Evolutionary conservation across 2,888 invertebrate species (phyloP).

Genomic region (Heliconius erato): DNA sequence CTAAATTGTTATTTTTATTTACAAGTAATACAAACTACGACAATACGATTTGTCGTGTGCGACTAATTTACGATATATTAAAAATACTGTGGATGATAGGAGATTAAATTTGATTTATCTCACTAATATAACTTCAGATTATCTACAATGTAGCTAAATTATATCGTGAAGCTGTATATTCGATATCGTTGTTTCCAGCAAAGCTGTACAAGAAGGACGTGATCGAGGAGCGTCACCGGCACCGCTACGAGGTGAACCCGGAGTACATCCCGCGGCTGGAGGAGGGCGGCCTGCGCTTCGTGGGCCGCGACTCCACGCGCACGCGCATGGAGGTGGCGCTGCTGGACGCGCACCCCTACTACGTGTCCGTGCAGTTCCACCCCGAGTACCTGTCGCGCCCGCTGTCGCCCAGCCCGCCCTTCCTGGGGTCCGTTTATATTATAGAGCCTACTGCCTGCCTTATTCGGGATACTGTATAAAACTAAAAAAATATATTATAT

Average conservation of each 20-base stretch:
- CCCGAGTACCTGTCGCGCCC: constrained; percentile 98
- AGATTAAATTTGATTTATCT: too few species aligned
- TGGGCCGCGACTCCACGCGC: constrained; percentile 93
- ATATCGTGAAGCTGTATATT: neutral
- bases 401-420: constrained; percentile 96
- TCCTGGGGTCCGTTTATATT: constrained; percentile 88
- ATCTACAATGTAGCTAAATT: too few species aligned
- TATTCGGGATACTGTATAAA: too few species aligned
- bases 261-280: constrained; percentile 92
- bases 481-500: too few species aligned
- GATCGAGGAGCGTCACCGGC: constrained; percentile 98
- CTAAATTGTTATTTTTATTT: too few species aligned
- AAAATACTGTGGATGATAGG: too few species aligned
- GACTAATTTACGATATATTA: too few species aligned
- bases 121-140: too few species aligned
- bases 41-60: too few species aligned
- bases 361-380: constrained; percentile 98
- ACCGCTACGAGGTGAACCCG: constrained; percentile 99
- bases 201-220: constrained; percentile 91
- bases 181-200: constrained; percentile 72
- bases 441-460: too few species aligned
- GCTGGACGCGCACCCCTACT: constrained; percentile 95
- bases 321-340: constrained; percentile 98
- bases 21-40: too few species aligned
- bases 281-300: constrained; percentile 94